These are phyloP conservation scores for Harpagifer antarcticus DNA, from an alignment of 2,797 vertebrate genomes.

Conservation along the genomic window DNA sequence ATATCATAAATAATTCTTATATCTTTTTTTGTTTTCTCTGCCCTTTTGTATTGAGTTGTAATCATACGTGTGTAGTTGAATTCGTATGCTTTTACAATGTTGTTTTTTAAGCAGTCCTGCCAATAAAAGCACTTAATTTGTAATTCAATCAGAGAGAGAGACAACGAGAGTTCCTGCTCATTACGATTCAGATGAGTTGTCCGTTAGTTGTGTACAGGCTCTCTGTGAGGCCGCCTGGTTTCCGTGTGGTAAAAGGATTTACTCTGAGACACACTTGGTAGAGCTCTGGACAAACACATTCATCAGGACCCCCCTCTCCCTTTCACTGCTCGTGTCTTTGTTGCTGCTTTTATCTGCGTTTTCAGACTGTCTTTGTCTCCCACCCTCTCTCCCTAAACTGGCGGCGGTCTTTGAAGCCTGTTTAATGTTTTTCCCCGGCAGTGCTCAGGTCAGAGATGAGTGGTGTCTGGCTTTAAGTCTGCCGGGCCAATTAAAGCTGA, in stretches of 20 bases:
- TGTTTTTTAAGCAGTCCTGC: too few species aligned
- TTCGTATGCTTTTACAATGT: too few species aligned
- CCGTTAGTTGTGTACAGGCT: conserved; percentile 57
- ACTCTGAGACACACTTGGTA: conserved; percentile 61
- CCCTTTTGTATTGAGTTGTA: too few species aligned
- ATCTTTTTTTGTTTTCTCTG: too few species aligned
- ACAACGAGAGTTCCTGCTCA: conserved; percentile 28
- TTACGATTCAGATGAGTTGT: conserved; percentile 69
- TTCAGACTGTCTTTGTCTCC: conserved; percentile 43
- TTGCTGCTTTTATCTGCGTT: conserved; percentile 35
- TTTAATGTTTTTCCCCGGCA: conserved; percentile 66
- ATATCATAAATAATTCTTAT: too few species aligned
- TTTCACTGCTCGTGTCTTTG: conserved; percentile 20
- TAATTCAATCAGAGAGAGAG: background rate
- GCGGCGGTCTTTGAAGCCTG: conserved; percentile 73
- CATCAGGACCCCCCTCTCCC: conserved; percentile 50
- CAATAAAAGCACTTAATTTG: too few species aligned
- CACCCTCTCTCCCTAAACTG: conserved; percentile 34
- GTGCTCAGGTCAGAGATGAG: conserved; percentile 72
- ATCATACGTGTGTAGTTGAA: too few species aligned
- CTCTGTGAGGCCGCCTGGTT: conserved; percentile 59
- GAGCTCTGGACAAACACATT: conserved; percentile 73
- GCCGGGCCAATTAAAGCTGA: conserved; percentile 67
- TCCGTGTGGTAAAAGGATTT: conserved; percentile 71
- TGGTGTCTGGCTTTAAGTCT: conserved; percentile 62